These are phyloP conservation scores for Tetragonisca angustula DNA, from an alignment of 2,888 invertebrate genomes.

Conservation along the genomic window DNA sequence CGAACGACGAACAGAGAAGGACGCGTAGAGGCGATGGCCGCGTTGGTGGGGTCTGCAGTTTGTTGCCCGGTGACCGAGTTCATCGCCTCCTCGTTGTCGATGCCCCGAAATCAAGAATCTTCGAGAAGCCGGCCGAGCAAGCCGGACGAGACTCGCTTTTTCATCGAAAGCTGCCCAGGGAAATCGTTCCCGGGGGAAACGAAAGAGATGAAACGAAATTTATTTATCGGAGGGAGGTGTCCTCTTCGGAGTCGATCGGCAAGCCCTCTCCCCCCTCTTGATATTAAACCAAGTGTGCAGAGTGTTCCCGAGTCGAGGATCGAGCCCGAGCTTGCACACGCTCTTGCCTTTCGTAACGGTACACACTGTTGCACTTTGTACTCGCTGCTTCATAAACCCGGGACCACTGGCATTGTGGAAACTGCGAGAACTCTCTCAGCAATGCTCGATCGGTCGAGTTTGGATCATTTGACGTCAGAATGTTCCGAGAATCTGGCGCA, in stretches of 20 bases:
- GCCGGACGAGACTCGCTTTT: conserved; percentile 77
- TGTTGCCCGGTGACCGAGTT: conserved; percentile 84
- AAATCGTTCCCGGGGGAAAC: conserved; percentile 40
- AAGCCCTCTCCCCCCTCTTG: not conserved
- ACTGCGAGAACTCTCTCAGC: not conserved
- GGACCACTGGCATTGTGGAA: not conserved
- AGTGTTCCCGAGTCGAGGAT: not conserved
- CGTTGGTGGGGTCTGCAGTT: conserved; percentile 79
- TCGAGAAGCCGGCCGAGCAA: conserved; percentile 68
- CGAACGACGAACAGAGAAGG: not conserved
- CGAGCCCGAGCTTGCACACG: conserved; percentile 15
- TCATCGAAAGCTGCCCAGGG: conserved; percentile 72
- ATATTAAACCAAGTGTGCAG: not conserved
- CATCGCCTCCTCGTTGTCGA: conserved; percentile 79
- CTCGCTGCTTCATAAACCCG: conserved; percentile 17
- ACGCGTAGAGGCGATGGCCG: conserved; percentile 3
- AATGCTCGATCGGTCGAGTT: not conserved
- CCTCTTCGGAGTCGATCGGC: no score
- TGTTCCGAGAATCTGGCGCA: not conserved
- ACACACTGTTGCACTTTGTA: conserved; percentile 34
- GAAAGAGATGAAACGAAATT: not conserved
- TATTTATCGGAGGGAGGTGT: not conserved
- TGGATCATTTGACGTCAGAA: not conserved
- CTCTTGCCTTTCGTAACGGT: conserved; percentile 42
- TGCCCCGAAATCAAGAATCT: conserved; percentile 82